Conservation (phyloP, 1,140 invertebrate genomes). For the Macrotrachela quadricornifera region DNA sequence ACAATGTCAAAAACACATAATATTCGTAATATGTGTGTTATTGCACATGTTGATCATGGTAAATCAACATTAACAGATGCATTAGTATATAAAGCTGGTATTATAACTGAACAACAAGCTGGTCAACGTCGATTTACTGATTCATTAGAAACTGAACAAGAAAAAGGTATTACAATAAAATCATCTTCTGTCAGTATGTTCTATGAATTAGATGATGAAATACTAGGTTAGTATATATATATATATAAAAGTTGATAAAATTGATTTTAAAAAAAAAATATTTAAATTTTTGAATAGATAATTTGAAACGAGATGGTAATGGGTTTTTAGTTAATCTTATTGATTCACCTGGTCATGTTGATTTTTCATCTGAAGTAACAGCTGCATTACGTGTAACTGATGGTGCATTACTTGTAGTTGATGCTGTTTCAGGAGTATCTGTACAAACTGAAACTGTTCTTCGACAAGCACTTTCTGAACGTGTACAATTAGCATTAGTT, state of each 20-base stretch:
- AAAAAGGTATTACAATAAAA: background rate
- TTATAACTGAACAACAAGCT: background rate
- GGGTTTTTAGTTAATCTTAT: conserved; percentile 6
- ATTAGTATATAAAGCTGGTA: background rate
- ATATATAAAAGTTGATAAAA: no score
- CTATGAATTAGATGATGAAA: background rate
- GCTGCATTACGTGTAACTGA: conserved; percentile 7
- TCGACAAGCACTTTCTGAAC: conserved; percentile 4
- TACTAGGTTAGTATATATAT: background rate
- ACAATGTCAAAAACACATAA: background rate
- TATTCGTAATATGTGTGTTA: background rate
- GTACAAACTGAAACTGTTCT: conserved; percentile 10
- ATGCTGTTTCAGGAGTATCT: conserved; percentile 3
- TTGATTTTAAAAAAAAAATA: no score
- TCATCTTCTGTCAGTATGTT: background rate
- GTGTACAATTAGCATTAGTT: conserved; percentile 7
- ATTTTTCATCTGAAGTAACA: conserved; percentile 7
- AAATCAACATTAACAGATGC: background rate
- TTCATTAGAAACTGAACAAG: background rate
- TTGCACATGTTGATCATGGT: background rate
- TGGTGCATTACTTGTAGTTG: conserved; percentile 8
- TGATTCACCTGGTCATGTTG: conserved; percentile 7
- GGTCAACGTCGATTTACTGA: background rate
- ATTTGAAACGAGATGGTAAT: background rate
- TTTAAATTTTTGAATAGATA: no score